Conservation (phyloP, 2,113 vertebrate species). For the Osmerus mordax region DNA sequence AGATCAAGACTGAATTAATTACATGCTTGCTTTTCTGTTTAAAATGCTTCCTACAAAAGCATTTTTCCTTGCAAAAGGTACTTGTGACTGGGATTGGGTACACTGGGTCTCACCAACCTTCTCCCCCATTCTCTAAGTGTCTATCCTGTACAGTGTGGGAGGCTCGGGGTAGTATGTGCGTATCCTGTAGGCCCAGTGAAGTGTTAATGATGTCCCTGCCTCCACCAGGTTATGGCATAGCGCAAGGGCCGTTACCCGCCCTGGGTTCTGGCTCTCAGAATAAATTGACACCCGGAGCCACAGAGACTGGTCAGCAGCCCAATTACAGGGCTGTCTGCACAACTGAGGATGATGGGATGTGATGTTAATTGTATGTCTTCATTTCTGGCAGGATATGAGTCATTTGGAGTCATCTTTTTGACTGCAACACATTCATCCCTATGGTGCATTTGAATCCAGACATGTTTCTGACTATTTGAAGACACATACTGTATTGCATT, state of each 20-base stretch:
- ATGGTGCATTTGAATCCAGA: background rate
- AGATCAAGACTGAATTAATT: too few species aligned
- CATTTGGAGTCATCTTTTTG: conserved; percentile 61
- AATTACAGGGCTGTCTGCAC: conserved; percentile 69
- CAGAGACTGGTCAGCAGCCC: conserved; percentile 67
- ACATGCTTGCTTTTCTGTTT: too few species aligned
- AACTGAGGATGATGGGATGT: conserved; percentile 71
- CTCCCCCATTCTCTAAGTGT: conserved; percentile 1
- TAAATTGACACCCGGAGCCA: conserved; percentile 73
- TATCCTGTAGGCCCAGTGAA: conserved; percentile 69
- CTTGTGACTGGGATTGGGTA: too few species aligned
- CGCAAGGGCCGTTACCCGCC: conserved; percentile 67
- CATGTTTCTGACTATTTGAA: background rate
- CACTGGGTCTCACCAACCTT: too few species aligned
- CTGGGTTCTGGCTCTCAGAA: conserved; percentile 66
- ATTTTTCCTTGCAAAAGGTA: too few species aligned
- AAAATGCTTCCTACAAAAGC: too few species aligned
- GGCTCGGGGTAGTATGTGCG: conserved; percentile 53
- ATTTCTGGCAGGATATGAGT: conserved; percentile 72
- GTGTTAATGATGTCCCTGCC: conserved; percentile 71
- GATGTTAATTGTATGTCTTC: conserved; percentile 73
- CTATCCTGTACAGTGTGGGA: conserved; percentile 40
- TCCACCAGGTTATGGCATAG: conserved; percentile 66
- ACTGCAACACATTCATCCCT: conserved; percentile 24
- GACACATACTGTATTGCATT: background rate